Evolutionary conservation across 2,797 vertebrate species (phyloP).

Genomic region (Silurus aristotelis): DNA sequence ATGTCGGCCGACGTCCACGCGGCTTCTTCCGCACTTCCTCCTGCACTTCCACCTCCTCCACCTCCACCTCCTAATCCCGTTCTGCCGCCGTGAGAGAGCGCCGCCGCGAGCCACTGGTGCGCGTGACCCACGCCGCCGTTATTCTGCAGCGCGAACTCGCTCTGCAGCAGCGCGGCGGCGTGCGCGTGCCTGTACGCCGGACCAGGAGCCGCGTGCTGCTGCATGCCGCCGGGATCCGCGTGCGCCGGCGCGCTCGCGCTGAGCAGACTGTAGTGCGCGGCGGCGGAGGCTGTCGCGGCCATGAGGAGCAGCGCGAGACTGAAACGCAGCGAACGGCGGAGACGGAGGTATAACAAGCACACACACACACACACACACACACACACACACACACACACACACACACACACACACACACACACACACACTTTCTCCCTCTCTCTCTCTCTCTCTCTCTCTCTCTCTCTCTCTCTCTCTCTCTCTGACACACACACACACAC

Average conservation of each 20-base stretch:
- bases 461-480: neutral
- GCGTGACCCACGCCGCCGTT: conserved; percentile 88
- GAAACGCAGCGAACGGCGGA: conserved; percentile 64
- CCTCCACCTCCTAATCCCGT: conserved; percentile 8
- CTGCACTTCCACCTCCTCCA: neutral
- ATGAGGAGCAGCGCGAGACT: conserved; percentile 96
- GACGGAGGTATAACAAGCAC: neutral
- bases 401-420: neutral
- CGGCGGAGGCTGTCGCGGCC: conserved; percentile 94
- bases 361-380: neutral
- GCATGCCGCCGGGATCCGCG: conserved; percentile 87
- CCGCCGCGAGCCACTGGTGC: conserved; percentile 96
- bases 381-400: neutral
- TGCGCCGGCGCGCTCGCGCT: conserved; percentile 92
- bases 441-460: neutral
- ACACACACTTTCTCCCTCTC: neutral
- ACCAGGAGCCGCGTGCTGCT: conserved; percentile 71
- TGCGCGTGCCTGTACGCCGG: conserved; percentile 92
- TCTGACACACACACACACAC: neutral
- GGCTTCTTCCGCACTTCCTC: conserved; percentile 71
- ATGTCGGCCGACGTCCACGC: conserved; percentile 93
- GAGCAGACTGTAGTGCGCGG: conserved; percentile 97
- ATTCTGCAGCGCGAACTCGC: conserved; percentile 93
- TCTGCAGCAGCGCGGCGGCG: conserved; percentile 93
- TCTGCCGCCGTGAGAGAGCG: conserved; percentile 86